A percentile compares a stretch with the other conserved stretches of the same genome.
Evolutionary conservation across 2,888 invertebrate species (phyloP).

Genomic region (Synanthedon tipuliformis): DNA sequence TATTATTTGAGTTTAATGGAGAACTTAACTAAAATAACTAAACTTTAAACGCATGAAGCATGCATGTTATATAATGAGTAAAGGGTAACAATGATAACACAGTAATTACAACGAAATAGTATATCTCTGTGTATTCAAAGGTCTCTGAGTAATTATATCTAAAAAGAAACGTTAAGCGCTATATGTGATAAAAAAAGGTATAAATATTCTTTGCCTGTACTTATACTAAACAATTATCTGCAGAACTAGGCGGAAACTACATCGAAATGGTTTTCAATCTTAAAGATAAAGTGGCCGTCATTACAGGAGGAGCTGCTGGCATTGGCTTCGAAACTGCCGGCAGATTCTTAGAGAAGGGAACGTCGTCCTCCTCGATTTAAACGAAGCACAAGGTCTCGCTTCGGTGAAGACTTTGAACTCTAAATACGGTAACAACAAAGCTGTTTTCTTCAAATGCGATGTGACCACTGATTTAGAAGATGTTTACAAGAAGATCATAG

Average conservation of each 20-base stretch:
- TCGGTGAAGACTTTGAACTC: constrained; percentile 31
- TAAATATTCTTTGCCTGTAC: neutral
- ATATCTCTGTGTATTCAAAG: no score
- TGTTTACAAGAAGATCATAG: constrained; percentile 25
- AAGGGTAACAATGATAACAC: no score
- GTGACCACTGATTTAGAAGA: constrained; percentile 40
- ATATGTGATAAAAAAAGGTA: neutral
- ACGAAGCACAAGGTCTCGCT: constrained; percentile 33
- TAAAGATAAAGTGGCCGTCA: constrained; percentile 1
- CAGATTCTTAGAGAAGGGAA: constrained; percentile 37
- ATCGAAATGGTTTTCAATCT: neutral
- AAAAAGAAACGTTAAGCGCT: no score
- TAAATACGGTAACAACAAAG: constrained; percentile 37
- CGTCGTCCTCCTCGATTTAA: constrained; percentile 6
- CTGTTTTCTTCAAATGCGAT: constrained; percentile 43
- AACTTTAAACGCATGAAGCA: no score
- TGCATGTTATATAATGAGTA: no score
- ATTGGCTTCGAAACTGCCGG: constrained; percentile 42
- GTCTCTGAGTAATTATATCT: no score
- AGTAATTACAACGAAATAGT: no score
- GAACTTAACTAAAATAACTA: no score
- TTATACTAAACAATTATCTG: neutral
- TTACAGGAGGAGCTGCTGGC: constrained; percentile 56
- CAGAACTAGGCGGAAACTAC: neutral
- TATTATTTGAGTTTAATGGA: no score